These are phyloP conservation scores for honey bee (Apis mellifera) DNA, from an alignment of 1,140 invertebrate genomes.

Conservation along the genomic window Amel_HAv3.1 CM009932.2:8070501-8071000, in stretches of 20 bases:
- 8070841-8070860: no score
- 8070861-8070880: slow-evolving; percentile 3
- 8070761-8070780: not conserved
- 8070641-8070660: slow-evolving; percentile 60
- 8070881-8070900: not conserved
- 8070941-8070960: slow-evolving; percentile 19
- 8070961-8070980: not conserved
- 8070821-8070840: not conserved
- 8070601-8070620: slow-evolving; percentile 66
- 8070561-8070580: slow-evolving; percentile 14
- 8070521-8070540: slow-evolving; percentile 38
- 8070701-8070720: slow-evolving; percentile 21
- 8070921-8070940: slow-evolving; percentile 1
- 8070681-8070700: slow-evolving; percentile 58
- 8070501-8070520: slow-evolving; percentile 52
- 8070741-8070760: not conserved
- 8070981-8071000: slow-evolving; percentile 22
- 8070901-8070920: not conserved
- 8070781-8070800: not conserved
- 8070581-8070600: slow-evolving; percentile 65
- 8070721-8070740: slow-evolving; percentile 30
- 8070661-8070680: slow-evolving; percentile 50
- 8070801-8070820: not conserved
- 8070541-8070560: slow-evolving; percentile 14
- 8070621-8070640: slow-evolving; percentile 22